phyloP scores from a whole-genome alignment of 2,888 invertebrate species.

The Thysanoteuthis rhombus region DNA sequence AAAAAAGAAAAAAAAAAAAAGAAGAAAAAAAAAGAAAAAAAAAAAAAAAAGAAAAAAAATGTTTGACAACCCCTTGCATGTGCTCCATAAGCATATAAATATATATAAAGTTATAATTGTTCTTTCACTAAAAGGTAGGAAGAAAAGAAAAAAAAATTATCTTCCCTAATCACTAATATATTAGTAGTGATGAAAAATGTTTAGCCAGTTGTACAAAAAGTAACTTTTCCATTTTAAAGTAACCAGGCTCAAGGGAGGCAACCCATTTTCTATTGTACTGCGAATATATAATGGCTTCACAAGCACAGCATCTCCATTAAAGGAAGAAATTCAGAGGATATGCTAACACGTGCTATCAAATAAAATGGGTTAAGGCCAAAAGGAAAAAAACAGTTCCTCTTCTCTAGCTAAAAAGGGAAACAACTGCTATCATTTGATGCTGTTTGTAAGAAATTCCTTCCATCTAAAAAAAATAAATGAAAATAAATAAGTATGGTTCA shows the following conservation, averaged over 20 bases:
- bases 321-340: not conserved
- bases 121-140: no score
- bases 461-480: no score
- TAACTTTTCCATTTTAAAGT: not conserved
- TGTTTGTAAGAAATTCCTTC: not conserved
- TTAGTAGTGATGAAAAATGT: not conserved
- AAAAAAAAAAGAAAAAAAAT: no score
- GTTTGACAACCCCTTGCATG: no score
- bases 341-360: not conserved
- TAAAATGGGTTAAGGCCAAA: not conserved
- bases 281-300: not conserved
- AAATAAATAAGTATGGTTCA: not conserved
- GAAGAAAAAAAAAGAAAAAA: no score
- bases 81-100: no score
- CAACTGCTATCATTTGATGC: not conserved
- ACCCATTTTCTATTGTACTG: not conserved
- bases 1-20: no score
- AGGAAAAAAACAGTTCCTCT: not conserved
- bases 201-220: not conserved
- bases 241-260: not conserved
- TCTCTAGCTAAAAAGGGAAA: not conserved
- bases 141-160: not conserved
- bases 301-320: not conserved
- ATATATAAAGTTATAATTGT: not conserved
- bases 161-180: not conserved